phyloP scores from a whole-genome alignment of 2,797 vertebrate genomes.

The Anguilla anguilla region DNA sequence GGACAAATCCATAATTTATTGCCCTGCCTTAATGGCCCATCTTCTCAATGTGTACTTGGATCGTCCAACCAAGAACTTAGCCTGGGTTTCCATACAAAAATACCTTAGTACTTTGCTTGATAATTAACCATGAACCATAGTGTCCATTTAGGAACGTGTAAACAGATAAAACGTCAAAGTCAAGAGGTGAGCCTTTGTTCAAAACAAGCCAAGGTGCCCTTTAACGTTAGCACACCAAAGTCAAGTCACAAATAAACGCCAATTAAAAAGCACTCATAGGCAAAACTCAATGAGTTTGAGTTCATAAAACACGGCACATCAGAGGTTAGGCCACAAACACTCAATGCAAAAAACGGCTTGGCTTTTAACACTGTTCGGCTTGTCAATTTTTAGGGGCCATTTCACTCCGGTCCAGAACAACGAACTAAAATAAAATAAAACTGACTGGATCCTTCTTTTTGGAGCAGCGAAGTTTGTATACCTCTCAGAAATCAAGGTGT shows the following conservation, averaged over 20 bases:
- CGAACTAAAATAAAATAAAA: constrained; percentile 2
- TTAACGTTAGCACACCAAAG: background rate
- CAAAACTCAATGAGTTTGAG: background rate
- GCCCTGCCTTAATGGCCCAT: background rate
- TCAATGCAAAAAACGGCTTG: background rate
- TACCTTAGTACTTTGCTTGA: background rate
- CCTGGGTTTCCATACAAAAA: background rate
- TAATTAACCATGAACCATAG: background rate
- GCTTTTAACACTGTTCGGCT: constrained; percentile 22
- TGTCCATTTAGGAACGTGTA: background rate
- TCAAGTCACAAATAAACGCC: background rate
- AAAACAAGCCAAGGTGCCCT: background rate
- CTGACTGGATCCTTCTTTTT: constrained; percentile 24
- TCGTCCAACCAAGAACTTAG: background rate
- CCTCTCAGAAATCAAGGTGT: constrained; percentile 33
- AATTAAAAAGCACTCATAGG: background rate
- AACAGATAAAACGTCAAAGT: background rate
- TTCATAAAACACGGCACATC: background rate
- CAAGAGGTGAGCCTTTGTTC: background rate
- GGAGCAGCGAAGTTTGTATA: constrained; percentile 39
- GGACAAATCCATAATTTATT: background rate
- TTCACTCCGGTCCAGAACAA: constrained; percentile 24
- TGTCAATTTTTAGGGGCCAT: constrained; percentile 1
- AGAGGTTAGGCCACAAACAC: background rate
- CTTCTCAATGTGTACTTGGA: background rate